These are phyloP conservation scores for Calcarius lapponicus DNA, from an alignment of 2,797 vertebrate species.

Conservation along the genomic window DNA sequence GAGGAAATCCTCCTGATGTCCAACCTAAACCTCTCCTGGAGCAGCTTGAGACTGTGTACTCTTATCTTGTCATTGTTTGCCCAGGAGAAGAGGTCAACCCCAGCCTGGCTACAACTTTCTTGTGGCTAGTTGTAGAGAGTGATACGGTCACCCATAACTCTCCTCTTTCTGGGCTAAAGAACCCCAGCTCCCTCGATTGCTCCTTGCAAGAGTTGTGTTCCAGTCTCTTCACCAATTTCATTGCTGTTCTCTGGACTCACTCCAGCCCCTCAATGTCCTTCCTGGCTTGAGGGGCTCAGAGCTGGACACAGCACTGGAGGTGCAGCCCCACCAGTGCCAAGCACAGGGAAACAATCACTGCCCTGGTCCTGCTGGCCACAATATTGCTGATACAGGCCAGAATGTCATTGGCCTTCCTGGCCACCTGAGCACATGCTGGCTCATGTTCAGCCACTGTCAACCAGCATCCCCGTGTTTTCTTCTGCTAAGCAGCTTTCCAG, in stretches of 20 bases:
- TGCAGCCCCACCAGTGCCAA: neutral
- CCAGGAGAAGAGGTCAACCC: neutral
- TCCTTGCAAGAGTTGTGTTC: neutral
- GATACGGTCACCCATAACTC: neutral
- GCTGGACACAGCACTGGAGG: too few species aligned
- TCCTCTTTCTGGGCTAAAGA: neutral
- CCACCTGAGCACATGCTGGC: neutral
- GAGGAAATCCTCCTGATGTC: neutral
- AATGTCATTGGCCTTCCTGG: neutral
- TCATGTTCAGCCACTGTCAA: neutral
- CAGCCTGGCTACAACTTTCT: neutral
- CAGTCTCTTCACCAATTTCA: neutral
- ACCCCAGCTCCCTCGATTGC: neutral
- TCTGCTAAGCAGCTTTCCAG: neutral
- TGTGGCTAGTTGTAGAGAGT: neutral
- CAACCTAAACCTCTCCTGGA: neutral
- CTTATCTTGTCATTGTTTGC: rapidly evolving
- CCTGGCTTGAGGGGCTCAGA: neutral
- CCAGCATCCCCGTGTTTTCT: rapidly evolving
- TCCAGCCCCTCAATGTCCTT: neutral
- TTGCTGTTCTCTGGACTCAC: neutral
- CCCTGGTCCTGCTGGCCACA: neutral
- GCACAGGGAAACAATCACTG: neutral
- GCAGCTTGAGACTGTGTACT: neutral
- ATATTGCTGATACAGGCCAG: neutral